Base-by-base conservation (phyloP, 2,113 vertebrate genomes). In the Platichthys stellatus region DNA sequence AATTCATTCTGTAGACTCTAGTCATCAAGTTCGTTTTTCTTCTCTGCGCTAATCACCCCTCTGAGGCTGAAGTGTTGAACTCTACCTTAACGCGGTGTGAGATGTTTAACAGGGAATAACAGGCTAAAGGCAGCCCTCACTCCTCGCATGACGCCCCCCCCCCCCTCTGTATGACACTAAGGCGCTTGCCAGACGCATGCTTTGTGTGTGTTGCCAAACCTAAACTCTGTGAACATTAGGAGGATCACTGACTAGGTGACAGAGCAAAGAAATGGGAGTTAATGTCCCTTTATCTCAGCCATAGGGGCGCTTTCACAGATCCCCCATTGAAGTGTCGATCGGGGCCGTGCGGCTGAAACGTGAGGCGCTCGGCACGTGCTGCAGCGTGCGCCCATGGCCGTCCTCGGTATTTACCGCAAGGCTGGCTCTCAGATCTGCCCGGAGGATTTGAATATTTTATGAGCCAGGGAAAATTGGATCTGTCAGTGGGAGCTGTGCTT, bases 381-480 rank as follows among this genome's bases (percentile, higher is more conserved):
- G 68, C 71, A 3, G 68, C 71, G 21, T 77, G 78, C 82, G 86
- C 88, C 89, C 83, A 86, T 82, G 82, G 90, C 80, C 81, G 76
- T 69, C 78, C 84, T 78, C 72, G 86, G 82, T 93, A 85, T 93
- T 93, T 93, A 92, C 90, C 64, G 76, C 89, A 59, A 80, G 87
- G 88, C 88, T 87, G 72, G 74, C 77, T 81, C 87, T 91, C 81
- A 87, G 86, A 92, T 91, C 88, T 89, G 84, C 85, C 85, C 45
- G 81, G 87, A 93, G 93, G 93, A 94, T 95, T 94, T 94, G 87
- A 94, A 94, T 94, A 93, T 94, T 94, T 94, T 93, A 95, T 94
- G 92, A 94, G 92, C 75, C 77, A 85, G 78, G 78, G 89, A 93
- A 94, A 93, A 93, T 92, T 91, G 90, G 91, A 93, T 92, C 90